Evolutionary conservation across 2,888 invertebrate genomes (phyloP), one percentile per base, ranked within the genome.

Genomic region (Steinernema hermaphroditum): DNA sequence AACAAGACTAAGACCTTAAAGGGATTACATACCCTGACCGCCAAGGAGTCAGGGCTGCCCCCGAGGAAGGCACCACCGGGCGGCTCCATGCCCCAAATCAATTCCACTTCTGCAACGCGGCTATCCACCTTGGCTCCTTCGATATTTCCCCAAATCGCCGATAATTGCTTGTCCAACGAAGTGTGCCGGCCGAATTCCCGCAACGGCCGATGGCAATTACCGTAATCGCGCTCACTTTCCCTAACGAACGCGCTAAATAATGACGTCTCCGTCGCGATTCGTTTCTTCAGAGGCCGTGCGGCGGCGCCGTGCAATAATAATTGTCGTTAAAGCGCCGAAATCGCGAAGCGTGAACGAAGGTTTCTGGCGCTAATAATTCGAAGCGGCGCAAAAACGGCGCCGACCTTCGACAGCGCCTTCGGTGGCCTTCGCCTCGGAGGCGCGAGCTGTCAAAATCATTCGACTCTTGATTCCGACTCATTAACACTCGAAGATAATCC

Each of bases 401-500:
- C 27, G 54, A 54, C 54, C 54, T 54, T 54, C 54, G 54, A 22
- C n/a, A 6, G 16, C 9, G 12, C 19, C 27, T 6, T 24, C 6
- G 8, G 46, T 46, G 54, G 54, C 54, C 54, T 54, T 54, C 22
- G 27, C 54, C 12, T 4, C 9, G 19, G 2, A 16, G 46, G 54
- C 54, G 54, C 6, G 54, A 54, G 54, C 54, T 54, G 54, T 54
- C 54, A 54, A 22, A 54, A 54, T 27, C 54, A 54, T 54, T 9
- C 16, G 54, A 54, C 54, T 54, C 54, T 54, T 54, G 54, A 54
- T 54, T 54, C 54, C 54, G 54, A 54, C 54, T 54, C 54, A 54
- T 54, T 54, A 54, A 54, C 54, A 54, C 54, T 54, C 54, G 54
- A 54, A 14, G 54, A 54, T 54, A 27, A 54, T 54, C 54, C 27